Percentiles rank a stretch among this genome's conserved stretches.
These are phyloP conservation scores for Matsumurasca onukii DNA, from an alignment of 1,140 invertebrate genomes.

Conservation along the genomic window DNA sequence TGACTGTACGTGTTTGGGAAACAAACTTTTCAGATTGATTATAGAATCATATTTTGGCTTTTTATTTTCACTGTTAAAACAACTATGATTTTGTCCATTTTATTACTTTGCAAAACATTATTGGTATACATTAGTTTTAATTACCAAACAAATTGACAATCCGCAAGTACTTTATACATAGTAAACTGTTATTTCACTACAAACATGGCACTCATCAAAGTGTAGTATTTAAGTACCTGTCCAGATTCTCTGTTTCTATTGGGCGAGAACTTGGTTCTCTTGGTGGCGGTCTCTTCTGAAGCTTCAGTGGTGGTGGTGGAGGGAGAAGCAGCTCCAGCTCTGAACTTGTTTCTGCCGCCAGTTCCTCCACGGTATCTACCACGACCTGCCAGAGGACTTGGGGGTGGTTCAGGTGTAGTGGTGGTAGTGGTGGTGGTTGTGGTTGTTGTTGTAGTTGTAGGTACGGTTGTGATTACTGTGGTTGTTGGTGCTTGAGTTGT, in stretches of 20 bases:
- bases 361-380: constrained; percentile 23
- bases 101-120: too few species aligned
- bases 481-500: constrained; percentile 56
- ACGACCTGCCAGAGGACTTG: constrained; percentile 26
- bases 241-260: constrained; percentile 21
- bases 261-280: constrained; percentile 27
- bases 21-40: too few species aligned
- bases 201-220: too few species aligned
- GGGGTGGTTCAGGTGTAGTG: constrained; percentile 42
- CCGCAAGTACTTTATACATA: too few species aligned
- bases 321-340: not conserved
- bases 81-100: too few species aligned
- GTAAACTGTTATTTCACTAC: too few species aligned
- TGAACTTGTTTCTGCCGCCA: constrained; percentile 2
- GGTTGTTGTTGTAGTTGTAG: constrained; percentile 56
- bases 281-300: constrained; percentile 31
- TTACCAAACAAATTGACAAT: too few species aligned
- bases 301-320: constrained; percentile 32
- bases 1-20: too few species aligned
- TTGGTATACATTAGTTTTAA: too few species aligned
- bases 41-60: too few species aligned
- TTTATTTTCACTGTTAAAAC: too few species aligned
- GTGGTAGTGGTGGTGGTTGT: constrained; percentile 52
- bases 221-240: too few species aligned
- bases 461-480: constrained; percentile 58